These are phyloP conservation scores for Galeruca laticollis DNA, from an alignment of 2,888 invertebrate genomes.

Conservation along the genomic window DNA sequence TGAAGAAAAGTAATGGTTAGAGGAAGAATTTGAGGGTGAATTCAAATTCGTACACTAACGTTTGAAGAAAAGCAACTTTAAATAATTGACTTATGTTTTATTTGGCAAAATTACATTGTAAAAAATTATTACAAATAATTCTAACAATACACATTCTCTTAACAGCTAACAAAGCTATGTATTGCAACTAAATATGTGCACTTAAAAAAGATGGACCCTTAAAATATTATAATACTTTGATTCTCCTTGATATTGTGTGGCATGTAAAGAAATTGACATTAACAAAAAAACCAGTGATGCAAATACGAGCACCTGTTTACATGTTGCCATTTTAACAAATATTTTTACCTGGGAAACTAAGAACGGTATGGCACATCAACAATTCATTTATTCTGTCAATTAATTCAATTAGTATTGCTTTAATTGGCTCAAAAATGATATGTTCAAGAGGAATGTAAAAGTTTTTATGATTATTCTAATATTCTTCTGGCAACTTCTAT, in stretches of 20 bases:
- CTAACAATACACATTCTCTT: conserved; percentile 41
- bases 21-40: too few relatives aligned
- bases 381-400: too few relatives aligned
- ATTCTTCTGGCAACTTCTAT: not conserved
- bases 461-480: not conserved
- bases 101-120: conserved; percentile 60
- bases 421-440: not conserved
- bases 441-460: not conserved
- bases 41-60: too few relatives aligned
- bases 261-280: conserved; percentile 34
- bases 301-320: not conserved
- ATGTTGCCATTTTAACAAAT: not conserved
- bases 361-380: too few relatives aligned
- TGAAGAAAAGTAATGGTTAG: too few relatives aligned
- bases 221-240: conserved; percentile 50
- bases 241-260: conserved; percentile 40
- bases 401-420: not conserved
- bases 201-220: conserved; percentile 53
- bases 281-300: not conserved
- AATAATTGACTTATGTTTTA: conserved; percentile 60
- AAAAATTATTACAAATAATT: conserved; percentile 54
- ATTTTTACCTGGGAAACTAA: too few relatives aligned
- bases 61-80: not conserved
- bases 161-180: conserved; percentile 39
- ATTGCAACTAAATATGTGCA: conserved; percentile 42